phyloP scores from a whole-genome alignment of 2,113 vertebrate genomes.

The Hippocampus comes region DNA sequence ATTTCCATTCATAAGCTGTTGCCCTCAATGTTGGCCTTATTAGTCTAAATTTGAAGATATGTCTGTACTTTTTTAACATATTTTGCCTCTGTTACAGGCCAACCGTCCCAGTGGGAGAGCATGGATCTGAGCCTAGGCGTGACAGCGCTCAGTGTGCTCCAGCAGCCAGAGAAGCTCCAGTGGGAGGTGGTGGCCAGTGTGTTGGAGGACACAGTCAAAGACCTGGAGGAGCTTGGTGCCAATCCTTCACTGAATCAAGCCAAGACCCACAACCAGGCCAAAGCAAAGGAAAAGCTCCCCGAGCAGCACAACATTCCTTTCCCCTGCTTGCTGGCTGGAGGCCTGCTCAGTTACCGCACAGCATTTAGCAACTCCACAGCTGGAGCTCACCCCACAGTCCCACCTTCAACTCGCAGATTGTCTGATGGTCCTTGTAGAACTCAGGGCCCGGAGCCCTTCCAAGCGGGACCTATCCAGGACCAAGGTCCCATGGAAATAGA shows the following conservation, averaged over 20 bases:
- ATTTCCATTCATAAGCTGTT: neutral
- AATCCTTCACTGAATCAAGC: constrained; percentile 85
- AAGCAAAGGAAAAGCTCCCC: constrained; percentile 88
- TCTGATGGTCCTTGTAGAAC: constrained; percentile 88
- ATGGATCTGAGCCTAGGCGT: constrained; percentile 93
- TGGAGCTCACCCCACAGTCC: constrained; percentile 74
- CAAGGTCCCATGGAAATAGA: constrained; percentile 96
- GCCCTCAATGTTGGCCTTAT: too few species aligned
- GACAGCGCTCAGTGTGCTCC: constrained; percentile 92
- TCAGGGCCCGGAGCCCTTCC: constrained; percentile 82
- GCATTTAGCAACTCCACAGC: constrained; percentile 82
- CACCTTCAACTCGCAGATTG: constrained; percentile 64
- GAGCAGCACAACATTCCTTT: constrained; percentile 99
- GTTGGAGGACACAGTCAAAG: constrained; percentile 96
- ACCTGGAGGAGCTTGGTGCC: constrained; percentile 94
- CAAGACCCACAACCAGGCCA: constrained; percentile 80
- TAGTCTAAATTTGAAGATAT: neutral
- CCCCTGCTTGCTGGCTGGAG: constrained; percentile 93
- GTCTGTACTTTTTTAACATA: neutral
- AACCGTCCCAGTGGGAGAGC: constrained; percentile 89
- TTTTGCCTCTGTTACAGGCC: constrained; percentile 72
- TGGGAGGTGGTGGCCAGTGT: constrained; percentile 99
- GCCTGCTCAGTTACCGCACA: constrained; percentile 92
- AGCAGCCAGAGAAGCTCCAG: constrained; percentile 96
- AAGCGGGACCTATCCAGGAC: constrained; percentile 71